Conservation (phyloP, 2,888 invertebrate species). For the Lapara coniferarum region DNA sequence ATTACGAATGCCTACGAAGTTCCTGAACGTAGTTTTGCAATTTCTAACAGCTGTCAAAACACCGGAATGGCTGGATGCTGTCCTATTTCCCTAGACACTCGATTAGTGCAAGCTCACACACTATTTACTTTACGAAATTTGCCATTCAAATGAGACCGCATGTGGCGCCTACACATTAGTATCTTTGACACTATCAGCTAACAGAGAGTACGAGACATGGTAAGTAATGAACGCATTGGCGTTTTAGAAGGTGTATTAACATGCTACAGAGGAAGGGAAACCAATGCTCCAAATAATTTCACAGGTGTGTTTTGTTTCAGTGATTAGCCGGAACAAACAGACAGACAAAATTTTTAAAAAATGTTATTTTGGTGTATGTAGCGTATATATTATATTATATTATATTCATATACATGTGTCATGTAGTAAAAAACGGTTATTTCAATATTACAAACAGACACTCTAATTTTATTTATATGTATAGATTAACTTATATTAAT, state of each 20-base stretch:
- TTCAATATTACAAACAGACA: too few relatives aligned
- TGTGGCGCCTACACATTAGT: constrained; percentile 23
- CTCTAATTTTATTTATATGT: too few relatives aligned
- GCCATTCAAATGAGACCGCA: constrained; percentile 22
- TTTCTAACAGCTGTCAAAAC: constrained; percentile 21
- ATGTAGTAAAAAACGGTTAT: too few relatives aligned
- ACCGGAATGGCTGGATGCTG: background rate
- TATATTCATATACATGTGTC: too few relatives aligned
- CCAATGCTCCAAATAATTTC: too few relatives aligned
- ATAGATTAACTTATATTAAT: too few relatives aligned
- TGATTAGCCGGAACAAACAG: too few relatives aligned
- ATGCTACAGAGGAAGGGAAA: background rate
- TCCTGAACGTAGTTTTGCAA: constrained; percentile 17
- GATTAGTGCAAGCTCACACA: constrained; percentile 21
- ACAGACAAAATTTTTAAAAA: too few relatives aligned
- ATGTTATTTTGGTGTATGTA: too few relatives aligned
- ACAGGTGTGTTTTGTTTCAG: too few relatives aligned
- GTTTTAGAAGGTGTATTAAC: constrained; percentile 1
- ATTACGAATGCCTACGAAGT: constrained; percentile 3
- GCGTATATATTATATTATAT: too few relatives aligned
- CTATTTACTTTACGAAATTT: constrained; percentile 22
- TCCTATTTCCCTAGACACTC: constrained; percentile 15
- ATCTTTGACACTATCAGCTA: constrained; percentile 18
- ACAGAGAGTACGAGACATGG: background rate
- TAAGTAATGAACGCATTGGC: background rate